Conservation (phyloP, 2,113 vertebrate genomes). For the Xenopus borealis region DNA sequence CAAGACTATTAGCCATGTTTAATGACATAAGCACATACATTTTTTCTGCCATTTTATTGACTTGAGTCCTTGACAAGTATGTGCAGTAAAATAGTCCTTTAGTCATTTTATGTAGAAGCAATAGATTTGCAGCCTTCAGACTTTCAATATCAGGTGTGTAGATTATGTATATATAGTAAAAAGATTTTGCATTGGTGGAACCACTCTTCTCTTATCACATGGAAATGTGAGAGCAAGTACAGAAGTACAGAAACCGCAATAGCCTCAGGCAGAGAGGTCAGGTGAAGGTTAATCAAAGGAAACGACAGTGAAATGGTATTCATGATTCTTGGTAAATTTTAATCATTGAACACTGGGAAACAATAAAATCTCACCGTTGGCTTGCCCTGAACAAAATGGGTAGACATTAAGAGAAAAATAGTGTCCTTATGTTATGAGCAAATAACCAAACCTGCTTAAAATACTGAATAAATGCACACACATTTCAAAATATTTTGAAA, state of each 20-base stretch:
- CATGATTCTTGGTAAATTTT: conserved; percentile 61
- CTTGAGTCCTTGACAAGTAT: no score
- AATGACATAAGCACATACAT: no score
- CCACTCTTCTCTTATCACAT: conserved; percentile 18
- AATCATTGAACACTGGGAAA: conserved; percentile 52
- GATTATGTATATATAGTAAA: no score
- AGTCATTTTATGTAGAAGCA: no score
- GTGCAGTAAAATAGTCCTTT: no score
- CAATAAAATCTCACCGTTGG: not conserved
- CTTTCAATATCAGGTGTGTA: no score
- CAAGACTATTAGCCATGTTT: no score
- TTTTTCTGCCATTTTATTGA: no score
- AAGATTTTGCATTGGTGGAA: not conserved
- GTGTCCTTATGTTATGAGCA: not conserved
- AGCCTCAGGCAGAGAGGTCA: conserved; percentile 60
- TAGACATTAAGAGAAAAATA: not conserved
- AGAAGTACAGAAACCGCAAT: conserved; percentile 54
- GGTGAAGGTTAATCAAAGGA: conserved; percentile 73
- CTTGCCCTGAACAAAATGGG: not conserved
- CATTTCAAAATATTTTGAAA: no score
- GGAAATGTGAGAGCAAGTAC: conserved; percentile 34
- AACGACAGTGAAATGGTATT: conserved; percentile 65
- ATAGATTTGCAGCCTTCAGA: no score
- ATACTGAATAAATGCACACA: no score
- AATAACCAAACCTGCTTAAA: no score